Percentiles rank a stretch among this genome's conserved stretches.
Evolutionary conservation across 37 sponge, comb jelly and placozoan species (phyloP).

Genomic region (Mnemiopsis leidyi): DNA sequence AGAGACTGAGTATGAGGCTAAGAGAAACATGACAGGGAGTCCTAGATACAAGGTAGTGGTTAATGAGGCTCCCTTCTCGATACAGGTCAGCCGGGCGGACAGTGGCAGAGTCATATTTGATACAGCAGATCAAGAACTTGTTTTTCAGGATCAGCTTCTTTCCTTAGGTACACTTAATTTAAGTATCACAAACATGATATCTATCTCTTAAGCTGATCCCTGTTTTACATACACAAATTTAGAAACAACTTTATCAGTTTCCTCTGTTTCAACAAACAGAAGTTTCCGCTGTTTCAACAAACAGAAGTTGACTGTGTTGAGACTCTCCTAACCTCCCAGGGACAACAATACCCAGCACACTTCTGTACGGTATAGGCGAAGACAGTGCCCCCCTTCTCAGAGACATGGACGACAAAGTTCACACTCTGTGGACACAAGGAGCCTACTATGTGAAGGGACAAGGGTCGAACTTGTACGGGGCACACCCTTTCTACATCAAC

Average conservation of each 20-base stretch:
- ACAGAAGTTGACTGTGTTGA: too few species aligned
- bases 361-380: constrained; percentile 43
- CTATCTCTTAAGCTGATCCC: too few species aligned
- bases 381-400: constrained; percentile 45
- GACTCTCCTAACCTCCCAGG: too few species aligned
- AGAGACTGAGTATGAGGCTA: background rate
- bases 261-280: too few species aligned
- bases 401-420: background rate
- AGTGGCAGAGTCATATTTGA: background rate
- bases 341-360: background rate
- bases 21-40: too few species aligned
- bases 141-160: constrained; percentile 48
- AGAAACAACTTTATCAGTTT: too few species aligned
- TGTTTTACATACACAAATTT: too few species aligned
- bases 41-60: background rate
- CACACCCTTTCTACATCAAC: constrained; percentile 81
- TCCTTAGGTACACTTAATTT: background rate
- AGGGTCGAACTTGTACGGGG: constrained; percentile 76
- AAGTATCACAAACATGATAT: too few species aligned
- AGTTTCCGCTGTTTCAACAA: too few species aligned
- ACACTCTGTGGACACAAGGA: constrained; percentile 49
- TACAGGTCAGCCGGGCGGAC: background rate
- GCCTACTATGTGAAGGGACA: constrained; percentile 45
- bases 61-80: constrained; percentile 8
- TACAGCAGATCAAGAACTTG: background rate